Base-by-base conservation (phyloP, 2,113 vertebrate genomes). In the Dunckerocampus dactyliophorus region DNA sequence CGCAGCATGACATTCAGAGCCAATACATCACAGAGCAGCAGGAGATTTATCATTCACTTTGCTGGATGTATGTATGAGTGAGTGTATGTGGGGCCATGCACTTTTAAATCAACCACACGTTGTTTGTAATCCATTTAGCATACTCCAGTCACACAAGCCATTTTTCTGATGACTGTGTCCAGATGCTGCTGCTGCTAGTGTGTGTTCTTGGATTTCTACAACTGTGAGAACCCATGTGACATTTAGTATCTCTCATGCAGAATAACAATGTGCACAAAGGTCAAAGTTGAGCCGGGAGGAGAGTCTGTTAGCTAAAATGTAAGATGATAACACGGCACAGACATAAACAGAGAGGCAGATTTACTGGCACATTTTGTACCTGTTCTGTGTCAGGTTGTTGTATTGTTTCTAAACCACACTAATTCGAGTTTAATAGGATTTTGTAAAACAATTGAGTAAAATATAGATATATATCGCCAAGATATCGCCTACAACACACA, bases 11-110 rank as follows among this genome's bases (percentile, higher is more conserved):
- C 67, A 71, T 72, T 77, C 65, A 65, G 64, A 48, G 72, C 60
- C 56, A 70, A 81, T 83, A 78, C 71, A 82, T 86, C 70, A 69
- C 34, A 54, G 80, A n/a, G 56, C 62, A 71, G 46, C 20, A 56
- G 24, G 24, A 79, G 67, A 84, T 85, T 74, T 82, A 85, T 88
- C 73, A 76, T 73, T 79, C 39, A 70, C 60, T 79, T 74, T 59
- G 68, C 31, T 76, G 68, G 42, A 49, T 48, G 47, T 71, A 21
- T 65, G 1, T 47, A 22, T 52, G 34, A 46, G 9, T 22, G 1
- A 3, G 22, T 60, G 14, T 51, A 52, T 15, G 6, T 60, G 11
- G 21, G 47, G 60, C 47, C 31, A 42, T n/a, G 46, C 31, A 31
- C 47, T 65, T 45, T 65, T 62, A 16, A 67, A 21, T 61, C 15